These are phyloP conservation scores for Trachelus iudaicus DNA, from an alignment of 2,888 invertebrate species.

Conservation along the genomic window DNA sequence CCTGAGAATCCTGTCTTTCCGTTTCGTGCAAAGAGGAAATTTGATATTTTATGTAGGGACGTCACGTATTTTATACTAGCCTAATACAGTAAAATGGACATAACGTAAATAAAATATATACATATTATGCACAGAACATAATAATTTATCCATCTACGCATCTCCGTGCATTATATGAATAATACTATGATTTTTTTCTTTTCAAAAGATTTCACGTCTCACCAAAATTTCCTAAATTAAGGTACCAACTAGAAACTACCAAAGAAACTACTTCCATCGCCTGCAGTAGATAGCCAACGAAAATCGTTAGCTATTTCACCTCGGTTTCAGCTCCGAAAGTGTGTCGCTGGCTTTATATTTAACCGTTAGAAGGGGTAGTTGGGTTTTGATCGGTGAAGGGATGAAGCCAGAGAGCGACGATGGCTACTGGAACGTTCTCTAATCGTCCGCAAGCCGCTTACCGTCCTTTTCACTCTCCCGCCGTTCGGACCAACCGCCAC, in stretches of 20 bases:
- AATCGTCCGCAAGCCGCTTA: conserved; percentile 59
- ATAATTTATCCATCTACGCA: not conserved
- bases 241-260: not conserved
- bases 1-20: conserved; percentile 15
- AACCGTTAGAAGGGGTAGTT: conserved; percentile 31
- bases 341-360: conserved; percentile 29
- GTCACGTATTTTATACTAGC: not conserved
- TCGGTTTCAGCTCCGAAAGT: not conserved
- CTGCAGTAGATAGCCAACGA: not conserved
- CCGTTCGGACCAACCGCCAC: conserved; percentile 6
- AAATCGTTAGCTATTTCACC: not conserved
- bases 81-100: not conserved
- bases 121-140: too few relatives aligned
- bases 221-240: not conserved
- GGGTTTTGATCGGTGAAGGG: conserved; percentile 42
- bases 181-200: not conserved
- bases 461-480: conserved; percentile 30
- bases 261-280: not conserved
- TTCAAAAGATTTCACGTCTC: not conserved
- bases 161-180: not conserved
- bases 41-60: conserved; percentile 37
- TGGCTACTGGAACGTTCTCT: conserved; percentile 39
- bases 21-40: conserved; percentile 34
- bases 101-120: too few relatives aligned
- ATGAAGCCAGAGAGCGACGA: conserved; percentile 37